Evolutionary conservation across 1,140 invertebrate species (phyloP).

Genomic region (Drosophila tani): DNA sequence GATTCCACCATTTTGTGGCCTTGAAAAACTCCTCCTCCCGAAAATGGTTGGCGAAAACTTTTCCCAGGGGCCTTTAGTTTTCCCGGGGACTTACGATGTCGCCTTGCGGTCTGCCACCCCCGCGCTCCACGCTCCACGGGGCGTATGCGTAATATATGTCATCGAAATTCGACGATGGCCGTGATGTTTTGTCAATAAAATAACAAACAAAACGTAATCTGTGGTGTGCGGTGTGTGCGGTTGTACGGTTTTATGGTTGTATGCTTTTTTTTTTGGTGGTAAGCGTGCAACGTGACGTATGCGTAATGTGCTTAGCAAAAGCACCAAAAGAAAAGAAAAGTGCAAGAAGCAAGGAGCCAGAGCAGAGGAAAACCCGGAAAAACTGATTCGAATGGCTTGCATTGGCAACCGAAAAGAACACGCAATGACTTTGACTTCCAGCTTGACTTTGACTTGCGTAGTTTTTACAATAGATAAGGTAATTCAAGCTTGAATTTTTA

Average conservation of each 20-base stretch:
- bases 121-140: background rate
- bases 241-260: slow-evolving; percentile 1
- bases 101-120: slow-evolving; percentile 2
- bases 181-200: slow-evolving; percentile 62
- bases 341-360: background rate
- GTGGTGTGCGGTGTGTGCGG: background rate
- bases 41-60: background rate
- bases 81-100: background rate
- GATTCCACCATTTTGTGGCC: slow-evolving; percentile 15
- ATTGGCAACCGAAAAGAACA: slow-evolving; percentile 1
- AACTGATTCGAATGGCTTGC: slow-evolving; percentile 1
- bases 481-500: background rate
- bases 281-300: slow-evolving; percentile 24
- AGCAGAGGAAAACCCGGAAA: background rate
- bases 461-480: background rate
- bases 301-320: slow-evolving; percentile 15
- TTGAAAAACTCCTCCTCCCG: slow-evolving; percentile 19
- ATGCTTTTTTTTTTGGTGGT: background rate
- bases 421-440: background rate
- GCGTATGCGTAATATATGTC: slow-evolving; percentile 43
- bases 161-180: slow-evolving; percentile 19
- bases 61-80: background rate
- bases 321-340: background rate
- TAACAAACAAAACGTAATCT: slow-evolving; percentile 42
- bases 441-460: background rate